A percentile compares a stretch with the other conserved stretches of the same genome.
Conservation (phyloP, 2,797 vertebrate genomes). For the Malurus splendens region DNA sequence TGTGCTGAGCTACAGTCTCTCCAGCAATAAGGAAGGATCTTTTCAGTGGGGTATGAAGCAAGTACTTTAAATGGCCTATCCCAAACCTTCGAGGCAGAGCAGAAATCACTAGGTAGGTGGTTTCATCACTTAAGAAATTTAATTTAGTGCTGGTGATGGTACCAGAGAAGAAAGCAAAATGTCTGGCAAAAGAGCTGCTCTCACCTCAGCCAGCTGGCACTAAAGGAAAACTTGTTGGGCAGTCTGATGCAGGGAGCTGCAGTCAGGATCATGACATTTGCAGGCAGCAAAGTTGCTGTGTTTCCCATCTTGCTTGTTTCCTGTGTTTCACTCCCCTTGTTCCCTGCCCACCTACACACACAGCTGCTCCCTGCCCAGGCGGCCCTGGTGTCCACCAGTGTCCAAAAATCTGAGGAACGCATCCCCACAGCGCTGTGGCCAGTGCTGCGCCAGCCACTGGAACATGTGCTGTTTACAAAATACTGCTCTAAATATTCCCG, state of each 20-base stretch:
- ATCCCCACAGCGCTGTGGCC: not conserved
- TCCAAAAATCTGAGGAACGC: not conserved
- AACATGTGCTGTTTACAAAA: not conserved
- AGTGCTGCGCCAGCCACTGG: not conserved
- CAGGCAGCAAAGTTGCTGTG: not conserved
- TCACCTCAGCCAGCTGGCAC: not conserved
- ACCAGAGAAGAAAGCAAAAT: not conserved
- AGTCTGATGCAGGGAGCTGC: not conserved
- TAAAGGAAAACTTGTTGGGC: not conserved
- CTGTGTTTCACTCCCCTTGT: not conserved
- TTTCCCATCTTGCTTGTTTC: not conserved
- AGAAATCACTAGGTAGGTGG: not conserved
- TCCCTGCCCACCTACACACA: conserved; percentile 22
- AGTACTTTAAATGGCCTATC: not conserved
- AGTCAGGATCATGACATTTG: not conserved
- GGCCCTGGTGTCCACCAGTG: not conserved
- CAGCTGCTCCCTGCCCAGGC: conserved; percentile 11
- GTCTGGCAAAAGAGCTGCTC: not conserved
- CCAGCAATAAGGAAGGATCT: not conserved
- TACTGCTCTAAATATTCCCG: not conserved
- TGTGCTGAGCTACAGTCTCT: not conserved
- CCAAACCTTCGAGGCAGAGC: not conserved
- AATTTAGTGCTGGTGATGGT: not conserved
- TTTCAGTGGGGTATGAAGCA: not conserved
- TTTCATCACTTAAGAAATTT: not conserved